Conservation (phyloP, 2,113 vertebrate genomes). For the Scophthalmus maximus region DNA sequence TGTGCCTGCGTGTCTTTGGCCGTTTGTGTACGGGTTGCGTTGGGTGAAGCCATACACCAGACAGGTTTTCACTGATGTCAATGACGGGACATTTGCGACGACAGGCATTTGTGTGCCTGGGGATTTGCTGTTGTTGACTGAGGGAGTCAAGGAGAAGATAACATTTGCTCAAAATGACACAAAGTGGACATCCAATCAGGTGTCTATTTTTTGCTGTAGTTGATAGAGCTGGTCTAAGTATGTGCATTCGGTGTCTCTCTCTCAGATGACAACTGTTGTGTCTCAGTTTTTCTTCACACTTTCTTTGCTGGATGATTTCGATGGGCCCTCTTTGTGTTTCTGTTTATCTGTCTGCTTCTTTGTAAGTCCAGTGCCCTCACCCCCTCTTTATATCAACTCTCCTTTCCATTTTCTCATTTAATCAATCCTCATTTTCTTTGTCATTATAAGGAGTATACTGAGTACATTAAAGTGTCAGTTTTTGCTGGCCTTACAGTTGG, state of each 20-base stretch:
- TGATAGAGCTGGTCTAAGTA: no score
- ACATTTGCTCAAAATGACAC: constrained; percentile 26
- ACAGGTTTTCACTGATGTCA: constrained; percentile 32
- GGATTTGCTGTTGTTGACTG: constrained; percentile 40
- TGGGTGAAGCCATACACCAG: neutral
- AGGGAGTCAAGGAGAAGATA: constrained; percentile 24
- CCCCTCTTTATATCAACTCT: neutral
- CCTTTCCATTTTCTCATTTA: neutral
- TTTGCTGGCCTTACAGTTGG: neutral
- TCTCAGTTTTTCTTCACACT: neutral
- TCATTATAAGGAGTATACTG: constrained; percentile 4
- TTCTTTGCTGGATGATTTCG: no score
- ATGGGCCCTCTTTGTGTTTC: neutral
- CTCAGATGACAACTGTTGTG: constrained; percentile 3
- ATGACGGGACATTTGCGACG: constrained; percentile 26
- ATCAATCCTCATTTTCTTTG: neutral
- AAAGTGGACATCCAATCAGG: constrained; percentile 16
- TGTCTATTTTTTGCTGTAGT: constrained; percentile 12
- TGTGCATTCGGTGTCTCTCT: constrained; percentile 7
- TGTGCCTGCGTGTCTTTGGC: neutral
- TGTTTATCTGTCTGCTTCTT: neutral
- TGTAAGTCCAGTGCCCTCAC: neutral
- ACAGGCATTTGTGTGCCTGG: constrained; percentile 16
- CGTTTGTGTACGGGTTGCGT: constrained; percentile 8
- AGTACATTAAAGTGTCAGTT: neutral